A percentile compares a stretch with the other conserved stretches of the same genome.
Evolutionary conservation across 2,888 invertebrate genomes (phyloP).

Genomic region (Nemoura dubitans): DNA sequence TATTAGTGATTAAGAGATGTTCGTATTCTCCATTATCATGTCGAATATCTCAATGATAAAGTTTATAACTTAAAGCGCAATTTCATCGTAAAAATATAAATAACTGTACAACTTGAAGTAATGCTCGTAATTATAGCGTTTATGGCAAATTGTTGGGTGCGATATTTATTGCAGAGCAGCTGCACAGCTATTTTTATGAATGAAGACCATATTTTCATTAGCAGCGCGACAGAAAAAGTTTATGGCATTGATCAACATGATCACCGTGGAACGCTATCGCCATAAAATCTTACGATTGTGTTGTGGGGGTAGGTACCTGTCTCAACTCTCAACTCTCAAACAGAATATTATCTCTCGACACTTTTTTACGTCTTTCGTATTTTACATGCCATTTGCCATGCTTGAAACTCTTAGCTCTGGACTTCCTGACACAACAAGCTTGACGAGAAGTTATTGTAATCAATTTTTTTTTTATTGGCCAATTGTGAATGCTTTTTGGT

Average conservation of each 20-base stretch:
- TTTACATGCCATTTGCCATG: not conserved
- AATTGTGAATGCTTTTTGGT: too few species aligned
- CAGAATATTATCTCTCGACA: not conserved
- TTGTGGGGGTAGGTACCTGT: not conserved
- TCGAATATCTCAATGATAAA: slow-evolving; percentile 12
- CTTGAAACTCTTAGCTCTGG: not conserved
- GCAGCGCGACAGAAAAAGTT: not conserved
- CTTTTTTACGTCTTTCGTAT: not conserved
- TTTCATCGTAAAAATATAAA: not conserved
- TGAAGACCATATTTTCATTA: not conserved
- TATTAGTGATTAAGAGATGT: not conserved
- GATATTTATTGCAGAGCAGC: not conserved
- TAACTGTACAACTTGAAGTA: not conserved
- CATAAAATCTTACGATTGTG: not conserved
- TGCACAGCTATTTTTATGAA: not conserved
- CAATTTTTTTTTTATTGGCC: not conserved
- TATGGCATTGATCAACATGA: not conserved
- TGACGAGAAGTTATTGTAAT: not conserved
- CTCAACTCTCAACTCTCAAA: not conserved
- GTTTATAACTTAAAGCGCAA: not conserved
- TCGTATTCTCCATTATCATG: not conserved
- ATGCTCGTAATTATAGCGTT: not conserved
- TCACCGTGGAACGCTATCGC: not conserved
- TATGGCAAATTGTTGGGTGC: not conserved
- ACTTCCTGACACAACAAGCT: not conserved